A percentile compares a stretch with the other conserved stretches of the same genome.
These are phyloP conservation scores for Carapus acus DNA, from an alignment of 2,797 vertebrate genomes.

Conservation along the genomic window DNA sequence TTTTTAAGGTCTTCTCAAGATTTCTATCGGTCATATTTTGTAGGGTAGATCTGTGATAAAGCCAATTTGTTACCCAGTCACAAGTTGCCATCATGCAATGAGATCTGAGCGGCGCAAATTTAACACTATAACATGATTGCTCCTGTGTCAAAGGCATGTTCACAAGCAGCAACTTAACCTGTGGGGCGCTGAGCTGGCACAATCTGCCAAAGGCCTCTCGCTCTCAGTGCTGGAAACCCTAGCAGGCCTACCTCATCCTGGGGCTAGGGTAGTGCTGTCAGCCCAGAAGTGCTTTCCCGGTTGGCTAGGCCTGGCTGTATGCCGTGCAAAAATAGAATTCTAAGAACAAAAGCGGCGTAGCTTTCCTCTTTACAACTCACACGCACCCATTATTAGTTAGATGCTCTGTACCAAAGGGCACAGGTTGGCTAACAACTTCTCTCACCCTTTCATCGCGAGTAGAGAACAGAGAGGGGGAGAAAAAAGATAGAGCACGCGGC, in stretches of 20 bases:
- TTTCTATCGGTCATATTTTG: slow-evolving; percentile 20
- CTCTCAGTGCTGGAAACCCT: slow-evolving; percentile 42
- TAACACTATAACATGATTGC: neutral
- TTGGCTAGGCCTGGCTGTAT: slow-evolving; percentile 40
- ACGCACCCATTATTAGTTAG: slow-evolving; percentile 27
- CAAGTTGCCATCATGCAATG: neutral
- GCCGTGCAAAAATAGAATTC: slow-evolving; percentile 35
- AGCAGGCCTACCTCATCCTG: slow-evolving; percentile 64
- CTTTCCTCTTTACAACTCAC: slow-evolving; percentile 22
- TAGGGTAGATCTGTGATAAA: slow-evolving; percentile 29
- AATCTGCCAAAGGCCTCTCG: slow-evolving; percentile 38
- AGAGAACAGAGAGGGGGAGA: slow-evolving; percentile 45
- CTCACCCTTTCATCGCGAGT: slow-evolving; percentile 38
- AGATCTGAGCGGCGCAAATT: slow-evolving; percentile 14
- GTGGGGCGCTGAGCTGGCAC: slow-evolving; percentile 36
- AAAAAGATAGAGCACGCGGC: slow-evolving; percentile 68
- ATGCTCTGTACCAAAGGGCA: slow-evolving; percentile 19
- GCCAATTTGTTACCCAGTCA: slow-evolving; percentile 24
- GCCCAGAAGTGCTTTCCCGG: slow-evolving; percentile 31
- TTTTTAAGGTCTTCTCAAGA: slow-evolving; percentile 21
- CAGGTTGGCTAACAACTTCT: slow-evolving; percentile 48
- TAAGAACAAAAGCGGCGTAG: slow-evolving; percentile 21
- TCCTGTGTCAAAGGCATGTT: slow-evolving; percentile 18
- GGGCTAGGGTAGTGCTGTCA: slow-evolving; percentile 43
- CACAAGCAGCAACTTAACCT: slow-evolving; percentile 23